A percentile compares a stretch with the other conserved stretches of the same genome.
Evolutionary conservation across 2,888 invertebrate genomes (phyloP).

Genomic region (Ormia ochracea): DNA sequence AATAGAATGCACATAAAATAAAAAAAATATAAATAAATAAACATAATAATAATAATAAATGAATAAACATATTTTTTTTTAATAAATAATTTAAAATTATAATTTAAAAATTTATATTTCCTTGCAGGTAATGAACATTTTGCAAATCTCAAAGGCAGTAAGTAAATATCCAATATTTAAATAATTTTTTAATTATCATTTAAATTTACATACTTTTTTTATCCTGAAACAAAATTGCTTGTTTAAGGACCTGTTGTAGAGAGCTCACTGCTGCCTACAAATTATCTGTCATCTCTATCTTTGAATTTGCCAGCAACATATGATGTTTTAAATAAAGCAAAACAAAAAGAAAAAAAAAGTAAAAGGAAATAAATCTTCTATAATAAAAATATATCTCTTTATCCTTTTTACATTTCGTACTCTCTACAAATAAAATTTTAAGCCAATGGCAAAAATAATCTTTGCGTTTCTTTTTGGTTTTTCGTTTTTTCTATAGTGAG

Average conservation of each 20-base stretch:
- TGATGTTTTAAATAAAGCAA: conserved; percentile 25
- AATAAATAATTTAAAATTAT: neutral
- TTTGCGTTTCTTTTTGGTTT: conserved; percentile 30
- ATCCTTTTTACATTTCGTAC: neutral
- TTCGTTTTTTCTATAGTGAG: too few species aligned
- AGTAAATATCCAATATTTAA: neutral
- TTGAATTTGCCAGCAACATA: conserved; percentile 26
- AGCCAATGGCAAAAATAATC: conserved; percentile 56
- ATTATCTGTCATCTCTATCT: conserved; percentile 11
- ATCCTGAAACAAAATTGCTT: neutral
- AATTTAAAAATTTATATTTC: neutral
- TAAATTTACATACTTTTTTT: neutral
- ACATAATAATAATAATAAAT: too few species aligned
- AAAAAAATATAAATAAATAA: too few species aligned
- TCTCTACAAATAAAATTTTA: conserved; percentile 33
- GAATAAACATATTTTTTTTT: neutral
- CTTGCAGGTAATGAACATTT: conserved; percentile 28
- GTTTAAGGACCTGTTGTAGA: neutral
- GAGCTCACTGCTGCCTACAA: neutral
- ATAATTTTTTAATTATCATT: neutral
- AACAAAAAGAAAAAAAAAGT: too few species aligned
- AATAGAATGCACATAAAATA: too few species aligned
- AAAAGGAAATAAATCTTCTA: conserved; percentile 26
- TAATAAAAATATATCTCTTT: conserved; percentile 13
- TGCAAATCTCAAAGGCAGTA: neutral